A percentile compares a stretch with the other conserved stretches of the same genome.
Conservation (phyloP, 2,888 invertebrate species). For the Malthinus flaveolus region DNA sequence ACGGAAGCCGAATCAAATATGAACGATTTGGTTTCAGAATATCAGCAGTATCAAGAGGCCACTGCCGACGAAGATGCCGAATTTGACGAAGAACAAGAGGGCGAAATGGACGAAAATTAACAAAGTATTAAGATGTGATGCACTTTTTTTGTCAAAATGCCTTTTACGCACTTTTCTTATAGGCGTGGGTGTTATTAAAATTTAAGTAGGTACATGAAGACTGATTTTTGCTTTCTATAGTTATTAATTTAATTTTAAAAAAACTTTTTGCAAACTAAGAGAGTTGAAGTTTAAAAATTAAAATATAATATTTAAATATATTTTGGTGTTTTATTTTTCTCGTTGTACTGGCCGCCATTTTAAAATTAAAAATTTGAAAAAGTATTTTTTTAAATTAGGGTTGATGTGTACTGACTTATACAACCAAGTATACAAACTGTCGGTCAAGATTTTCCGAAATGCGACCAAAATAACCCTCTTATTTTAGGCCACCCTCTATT, state of each 20-base stretch:
- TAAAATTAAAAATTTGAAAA: too few relatives aligned
- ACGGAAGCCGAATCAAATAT: conserved; percentile 95
- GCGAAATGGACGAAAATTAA: conserved; percentile 63
- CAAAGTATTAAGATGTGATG: conserved; percentile 34
- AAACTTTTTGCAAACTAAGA: too few relatives aligned
- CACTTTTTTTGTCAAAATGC: conserved; percentile 22
- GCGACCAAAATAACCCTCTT: too few relatives aligned
- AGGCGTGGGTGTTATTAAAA: conserved; percentile 9
- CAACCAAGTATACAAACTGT: too few relatives aligned
- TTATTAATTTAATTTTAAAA: conserved; percentile 10
- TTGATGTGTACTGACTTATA: too few relatives aligned
- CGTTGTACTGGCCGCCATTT: too few relatives aligned
- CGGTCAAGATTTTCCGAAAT: too few relatives aligned
- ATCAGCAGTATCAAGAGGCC: conserved; percentile 87
- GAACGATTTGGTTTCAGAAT: conserved; percentile 91
- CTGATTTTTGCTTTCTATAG: conserved; percentile 24
- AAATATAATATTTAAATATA: too few relatives aligned
- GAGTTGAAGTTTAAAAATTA: too few relatives aligned
- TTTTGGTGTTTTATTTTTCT: too few relatives aligned
- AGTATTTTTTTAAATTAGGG: too few relatives aligned
- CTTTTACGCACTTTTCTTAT: conserved; percentile 15
- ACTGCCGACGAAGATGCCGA: conserved; percentile 76
- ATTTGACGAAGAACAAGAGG: conserved; percentile 71
- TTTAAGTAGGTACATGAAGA: conserved; percentile 17
- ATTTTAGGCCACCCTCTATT: too few relatives aligned